Base-by-base conservation (phyloP, 37 sponge, comb jelly and placozoan genomes). In the Chondrosia reniformis region DNA sequence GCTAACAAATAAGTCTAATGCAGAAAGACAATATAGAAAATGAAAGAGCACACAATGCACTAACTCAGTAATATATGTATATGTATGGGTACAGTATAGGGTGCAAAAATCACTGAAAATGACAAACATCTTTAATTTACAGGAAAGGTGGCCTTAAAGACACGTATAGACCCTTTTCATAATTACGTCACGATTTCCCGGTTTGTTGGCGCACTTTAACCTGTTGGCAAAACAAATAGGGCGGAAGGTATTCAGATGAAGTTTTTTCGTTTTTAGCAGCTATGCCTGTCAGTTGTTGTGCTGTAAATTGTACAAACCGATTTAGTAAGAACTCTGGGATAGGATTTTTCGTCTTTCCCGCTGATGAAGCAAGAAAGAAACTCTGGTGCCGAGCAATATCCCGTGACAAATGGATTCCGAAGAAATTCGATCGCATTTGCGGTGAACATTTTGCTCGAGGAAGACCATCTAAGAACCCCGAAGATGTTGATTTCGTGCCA, bases 251-350 rank as follows among this genome's bases (percentile, higher is more conserved):
- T 8, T 12, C 9, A 25, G 13, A n/a, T 24, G 63, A 25, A 8
- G 13, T 22, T 9, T 8, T 9, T 9, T 12, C 9, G 27, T 25
- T 12, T 24, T n/a, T 62, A 28, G 27, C 8, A 12, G 63, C 63
- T 15, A 66, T 66, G 67, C 67, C 67, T 19, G 67, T 66, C 9
- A 66, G 67, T 19, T 66, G 67, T 66, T 66, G 67, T 19, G 67
- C 67, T 21, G 67, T 66, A 36, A 31, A 66, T 31, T 66, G 67
- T 66, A 36, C 40, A 4, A 66, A 66, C 38, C 36, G 67, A 4
- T 66, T 66, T 19, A 5, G 36, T 7, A 66, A 33, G 6, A 19
- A 19, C 7, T 66, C 67, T 10, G 67, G 67, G 6, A 36, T 66
- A 10, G 38, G 38, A 66, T 66, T 66, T 19, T 66, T 37, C 67